phyloP scores from a whole-genome alignment of 2,113 vertebrate species.

The Todiramphus chloris region DNA sequence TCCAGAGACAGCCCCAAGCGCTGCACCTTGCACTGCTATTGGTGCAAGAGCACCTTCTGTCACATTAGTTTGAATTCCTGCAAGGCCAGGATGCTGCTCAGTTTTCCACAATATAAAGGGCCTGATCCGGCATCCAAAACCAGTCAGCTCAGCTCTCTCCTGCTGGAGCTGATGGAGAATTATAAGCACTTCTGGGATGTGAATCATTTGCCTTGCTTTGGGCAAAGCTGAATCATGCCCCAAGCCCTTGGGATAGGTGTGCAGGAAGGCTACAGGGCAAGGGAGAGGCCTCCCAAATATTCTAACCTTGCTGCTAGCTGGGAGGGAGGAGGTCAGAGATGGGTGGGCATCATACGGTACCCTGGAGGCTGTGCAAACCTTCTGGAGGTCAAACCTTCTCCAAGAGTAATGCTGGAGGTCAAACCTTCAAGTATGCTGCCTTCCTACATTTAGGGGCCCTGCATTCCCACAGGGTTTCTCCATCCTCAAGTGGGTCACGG shows the following conservation, averaged over 20 bases:
- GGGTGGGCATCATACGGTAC: rapidly evolving
- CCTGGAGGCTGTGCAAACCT: neutral
- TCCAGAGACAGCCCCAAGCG: neutral
- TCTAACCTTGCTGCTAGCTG: neutral
- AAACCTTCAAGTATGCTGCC: neutral
- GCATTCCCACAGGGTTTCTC: neutral
- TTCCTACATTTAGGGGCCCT: neutral
- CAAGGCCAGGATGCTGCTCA: neutral
- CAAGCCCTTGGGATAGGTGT: neutral
- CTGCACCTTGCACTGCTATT: neutral
- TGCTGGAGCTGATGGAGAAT: neutral
- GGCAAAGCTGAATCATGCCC: neutral
- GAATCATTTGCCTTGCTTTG: neutral
- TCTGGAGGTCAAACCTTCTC: neutral
- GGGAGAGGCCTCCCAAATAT: neutral
- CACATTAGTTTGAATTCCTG: neutral
- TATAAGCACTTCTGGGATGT: neutral
- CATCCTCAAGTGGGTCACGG: neutral
- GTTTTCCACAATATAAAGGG: neutral
- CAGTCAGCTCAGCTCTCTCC: neutral
- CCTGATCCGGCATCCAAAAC: neutral
- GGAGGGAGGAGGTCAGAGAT: neutral
- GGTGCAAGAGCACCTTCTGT: neutral
- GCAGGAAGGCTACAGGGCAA: neutral
- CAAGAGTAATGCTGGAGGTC: neutral